Base-by-base conservation (phyloP, 2,888 invertebrate species). In the Leptopterna dolabrata region DNA sequence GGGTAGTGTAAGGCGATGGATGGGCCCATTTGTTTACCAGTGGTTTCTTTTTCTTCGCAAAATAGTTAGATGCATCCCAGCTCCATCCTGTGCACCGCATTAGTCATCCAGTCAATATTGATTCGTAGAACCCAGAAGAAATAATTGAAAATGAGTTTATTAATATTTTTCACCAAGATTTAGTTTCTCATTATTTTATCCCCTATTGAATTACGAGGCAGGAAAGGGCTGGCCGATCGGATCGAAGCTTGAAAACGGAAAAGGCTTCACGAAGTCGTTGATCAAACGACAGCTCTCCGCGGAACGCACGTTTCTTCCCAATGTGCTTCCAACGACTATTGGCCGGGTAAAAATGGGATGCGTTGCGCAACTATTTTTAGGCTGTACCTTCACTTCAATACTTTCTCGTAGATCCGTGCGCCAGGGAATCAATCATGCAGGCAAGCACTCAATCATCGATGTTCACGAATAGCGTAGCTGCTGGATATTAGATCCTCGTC, bases 391-490 rank as follows among this genome's bases (percentile, higher is more conserved):
- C 63, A 24, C 63, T 63, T 63, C 63, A 63, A 63, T 63, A 63
- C 63, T 63, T 63, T 63, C 63, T 24, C 63, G 7, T 3, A 63
- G 63, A 63, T 63, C 24, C 19, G 55, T 55, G 9, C 45, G 55
- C 55, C 55, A 2, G 2, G 55, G 55, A 55, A 19, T n/a, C 3
- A n/a, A 55, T 16, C n/a, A n/a, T n/a, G n/a, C n/a, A n/a, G n/a
- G n/a, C n/a, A n/a, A n/a, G n/a, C n/a, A n/a, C n/a, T 63, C 63
- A 63, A 63, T 63, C 63, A 63, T 63, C 63, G 24, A 63, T 63
- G 24, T 63, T 63, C 63, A 63, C 24, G 63, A 63, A 63, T 24
- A 63, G 0, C 19, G 19, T 63, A 11, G 24, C 63, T 63, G 19
- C 11, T 19, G 63, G 63, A 27, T 24, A 36, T 36, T 2, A 7